Evolutionary conservation across 2,113 vertebrate genomes (phyloP).

Genomic region (Lontra canadensis): DNA sequence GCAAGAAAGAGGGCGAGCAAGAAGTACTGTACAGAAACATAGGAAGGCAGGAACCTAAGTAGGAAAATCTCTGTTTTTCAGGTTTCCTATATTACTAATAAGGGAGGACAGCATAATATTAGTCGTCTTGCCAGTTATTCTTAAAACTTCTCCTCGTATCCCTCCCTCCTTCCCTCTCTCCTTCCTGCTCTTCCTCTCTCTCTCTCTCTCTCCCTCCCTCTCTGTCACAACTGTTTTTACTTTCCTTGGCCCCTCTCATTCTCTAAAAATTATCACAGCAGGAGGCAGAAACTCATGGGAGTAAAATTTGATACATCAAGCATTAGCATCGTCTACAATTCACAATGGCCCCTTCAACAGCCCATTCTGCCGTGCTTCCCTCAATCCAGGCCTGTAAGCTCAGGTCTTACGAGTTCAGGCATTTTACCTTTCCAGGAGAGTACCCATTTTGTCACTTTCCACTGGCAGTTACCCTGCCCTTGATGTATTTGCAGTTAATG

Average conservation of each 20-base stretch:
- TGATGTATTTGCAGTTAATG: background rate
- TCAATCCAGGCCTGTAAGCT: background rate
- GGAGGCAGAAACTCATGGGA: background rate
- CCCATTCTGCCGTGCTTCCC: background rate
- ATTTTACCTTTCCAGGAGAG: background rate
- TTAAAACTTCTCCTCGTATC: background rate
- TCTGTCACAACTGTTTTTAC: background rate
- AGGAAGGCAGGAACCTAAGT: background rate
- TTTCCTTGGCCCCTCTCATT: background rate
- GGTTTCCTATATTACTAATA: background rate
- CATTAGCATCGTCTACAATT: background rate
- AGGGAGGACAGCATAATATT: background rate
- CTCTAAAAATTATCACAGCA: background rate
- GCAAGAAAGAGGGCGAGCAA: background rate
- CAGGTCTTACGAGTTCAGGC: background rate
- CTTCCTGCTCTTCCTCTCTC: background rate
- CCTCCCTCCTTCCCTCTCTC: background rate
- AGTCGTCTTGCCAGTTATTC: background rate
- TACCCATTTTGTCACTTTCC: background rate
- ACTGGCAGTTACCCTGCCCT: background rate
- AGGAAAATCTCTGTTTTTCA: background rate
- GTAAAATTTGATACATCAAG: background rate
- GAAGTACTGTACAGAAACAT: background rate
- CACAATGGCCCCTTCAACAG: background rate
- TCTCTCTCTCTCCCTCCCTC: background rate